Conservation (phyloP, 2,888 invertebrate species). For the Ecliptopera silaceata region DNA sequence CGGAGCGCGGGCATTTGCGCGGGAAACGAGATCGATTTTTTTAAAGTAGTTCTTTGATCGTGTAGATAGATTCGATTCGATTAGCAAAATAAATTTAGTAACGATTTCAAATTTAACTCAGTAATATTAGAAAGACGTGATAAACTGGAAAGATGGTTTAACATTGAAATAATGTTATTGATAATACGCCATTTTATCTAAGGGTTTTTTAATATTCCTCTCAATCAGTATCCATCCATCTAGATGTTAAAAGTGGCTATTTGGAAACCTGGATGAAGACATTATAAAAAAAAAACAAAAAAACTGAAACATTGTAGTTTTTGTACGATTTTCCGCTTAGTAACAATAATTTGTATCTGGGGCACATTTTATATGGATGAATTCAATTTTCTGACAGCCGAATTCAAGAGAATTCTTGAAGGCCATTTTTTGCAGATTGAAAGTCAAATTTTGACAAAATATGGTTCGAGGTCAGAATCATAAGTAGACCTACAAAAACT, state of each 20-base stretch:
- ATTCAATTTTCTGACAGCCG: slow-evolving; percentile 23
- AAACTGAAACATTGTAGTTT: background rate
- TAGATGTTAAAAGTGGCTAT: too few species aligned
- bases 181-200: too few species aligned
- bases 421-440: slow-evolving; percentile 48
- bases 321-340: slow-evolving; percentile 11
- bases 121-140: background rate
- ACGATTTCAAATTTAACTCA: slow-evolving; percentile 29
- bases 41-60: slow-evolving; percentile 34
- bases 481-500: slow-evolving; percentile 11
- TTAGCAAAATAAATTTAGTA: slow-evolving; percentile 43
- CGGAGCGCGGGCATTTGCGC: slow-evolving; percentile 61
- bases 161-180: background rate
- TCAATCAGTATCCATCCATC: too few species aligned
- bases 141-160: background rate
- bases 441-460: slow-evolving; percentile 53
- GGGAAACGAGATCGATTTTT: slow-evolving; percentile 65
- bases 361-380: slow-evolving; percentile 5
- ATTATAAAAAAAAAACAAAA: too few species aligned
- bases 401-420: slow-evolving; percentile 45
- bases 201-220: too few species aligned
- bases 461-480: slow-evolving; percentile 44
- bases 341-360: slow-evolving; percentile 8
- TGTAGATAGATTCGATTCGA: slow-evolving; percentile 46
- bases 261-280: too few species aligned